Base-by-base conservation (phyloP, 2,797 vertebrate species). In the Cephalopachus bancanus region DNA sequence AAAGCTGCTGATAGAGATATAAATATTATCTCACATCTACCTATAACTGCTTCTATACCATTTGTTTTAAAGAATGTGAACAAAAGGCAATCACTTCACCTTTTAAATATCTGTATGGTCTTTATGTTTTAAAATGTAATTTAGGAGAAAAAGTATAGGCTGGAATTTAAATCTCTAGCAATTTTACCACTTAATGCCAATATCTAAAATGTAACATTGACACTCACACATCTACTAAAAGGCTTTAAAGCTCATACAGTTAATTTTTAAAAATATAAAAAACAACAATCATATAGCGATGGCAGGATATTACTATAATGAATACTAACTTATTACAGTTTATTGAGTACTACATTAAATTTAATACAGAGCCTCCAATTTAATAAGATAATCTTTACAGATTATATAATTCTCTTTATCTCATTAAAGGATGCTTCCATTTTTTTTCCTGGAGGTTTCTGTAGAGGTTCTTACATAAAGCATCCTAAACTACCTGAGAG, bases 81-180 rank as follows among this genome's bases (percentile, higher is more conserved):
- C 4, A 83, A 93, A 84, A 84, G 51, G 65, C 60, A 80, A 96
- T 75, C n/a, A 95, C 2, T 10, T 60, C 62, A 49, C 12, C 53
- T 88, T 93, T 79, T 87, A 81, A 49, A 90, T 49, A 12, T 92
- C 28, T 91, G 2, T 83, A 64, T 74, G 28, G 28, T 91, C 53
- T 55, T 83, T 78, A 69, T 69, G 26, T 84, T 75, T 95, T 53
- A 57, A 95, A 92, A 89, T 78, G 20, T 30, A 86, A 86, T 94
- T 89, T 89, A 78, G 19, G 19, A 89, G 71, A 72, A n/a, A 37
- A 85, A 64, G n/a, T 78, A 94, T 12, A 83, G 37, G 79, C 0
- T 72, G 33, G 22, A 90, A 81, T 74, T 89, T 76, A 89, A 62
- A 81, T 94, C 80, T 74, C 44, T 33, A 76, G 33, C 33, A 93